phyloP scores from a whole-genome alignment of 2,888 invertebrate species.

The Gasteruption jaculator region DNA sequence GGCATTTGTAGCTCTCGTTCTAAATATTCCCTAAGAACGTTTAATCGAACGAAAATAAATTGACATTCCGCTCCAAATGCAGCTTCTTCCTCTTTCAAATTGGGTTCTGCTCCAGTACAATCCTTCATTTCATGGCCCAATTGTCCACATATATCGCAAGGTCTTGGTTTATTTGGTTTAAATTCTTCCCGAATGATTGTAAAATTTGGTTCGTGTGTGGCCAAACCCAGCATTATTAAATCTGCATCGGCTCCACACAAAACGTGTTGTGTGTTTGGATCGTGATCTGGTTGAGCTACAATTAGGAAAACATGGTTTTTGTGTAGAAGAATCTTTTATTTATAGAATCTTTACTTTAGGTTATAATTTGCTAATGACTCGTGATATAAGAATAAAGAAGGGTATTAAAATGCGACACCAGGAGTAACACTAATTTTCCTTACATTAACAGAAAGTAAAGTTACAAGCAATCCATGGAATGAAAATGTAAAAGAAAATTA shows the following conservation, averaged over 20 bases:
- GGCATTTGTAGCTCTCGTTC: constrained; percentile 86
- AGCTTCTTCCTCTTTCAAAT: constrained; percentile 58
- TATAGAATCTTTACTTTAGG: too few relatives aligned
- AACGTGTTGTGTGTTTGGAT: constrained; percentile 97
- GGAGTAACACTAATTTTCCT: too few relatives aligned
- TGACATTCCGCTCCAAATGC: constrained; percentile 71
- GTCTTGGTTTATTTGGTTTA: constrained; percentile 91
- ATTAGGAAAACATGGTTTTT: too few relatives aligned
- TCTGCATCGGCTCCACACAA: constrained; percentile 98
- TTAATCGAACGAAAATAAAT: constrained; percentile 91
- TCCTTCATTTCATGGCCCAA: constrained; percentile 92
- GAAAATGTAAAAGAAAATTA: too few relatives aligned
- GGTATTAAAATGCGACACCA: too few relatives aligned
- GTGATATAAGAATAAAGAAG: too few relatives aligned
- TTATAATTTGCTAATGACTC: too few relatives aligned
- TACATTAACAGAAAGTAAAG: too few relatives aligned
- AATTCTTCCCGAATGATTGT: constrained; percentile 99
- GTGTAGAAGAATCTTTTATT: background rate
- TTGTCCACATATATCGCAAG: constrained; percentile 93
- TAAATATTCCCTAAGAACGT: constrained; percentile 89
- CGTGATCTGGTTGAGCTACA: constrained; percentile 85
- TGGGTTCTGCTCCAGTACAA: constrained; percentile 71
- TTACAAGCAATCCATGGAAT: too few relatives aligned
- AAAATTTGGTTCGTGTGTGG: constrained; percentile 98
- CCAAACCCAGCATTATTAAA: constrained; percentile 95